Percentiles rank a stretch among this genome's conserved stretches.
phyloP scores from a whole-genome alignment of 2,888 invertebrate genomes.

The Lobophora halterata region DNA sequence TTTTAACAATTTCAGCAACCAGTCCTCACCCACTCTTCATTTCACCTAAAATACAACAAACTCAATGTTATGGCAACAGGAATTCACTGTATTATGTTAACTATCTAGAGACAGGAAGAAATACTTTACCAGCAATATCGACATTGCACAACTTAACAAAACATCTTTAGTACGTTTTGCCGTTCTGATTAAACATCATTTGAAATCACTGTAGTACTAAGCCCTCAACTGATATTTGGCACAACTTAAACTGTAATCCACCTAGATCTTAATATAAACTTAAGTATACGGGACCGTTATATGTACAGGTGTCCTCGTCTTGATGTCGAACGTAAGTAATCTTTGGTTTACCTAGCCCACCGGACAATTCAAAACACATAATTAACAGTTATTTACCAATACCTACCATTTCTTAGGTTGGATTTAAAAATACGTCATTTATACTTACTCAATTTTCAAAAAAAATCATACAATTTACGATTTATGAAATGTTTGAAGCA shows the following conservation, averaged over 20 bases:
- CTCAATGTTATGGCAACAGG: slow-evolving; percentile 73
- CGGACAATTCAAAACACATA: slow-evolving; percentile 64
- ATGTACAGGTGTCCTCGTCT: slow-evolving; percentile 68
- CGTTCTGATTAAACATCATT: slow-evolving; percentile 51
- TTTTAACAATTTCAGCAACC: slow-evolving; percentile 62
- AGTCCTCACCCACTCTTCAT: slow-evolving; percentile 26
- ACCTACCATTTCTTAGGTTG: no score
- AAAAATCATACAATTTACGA: no score
- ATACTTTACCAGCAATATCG: slow-evolving; percentile 59
- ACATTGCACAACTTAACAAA: slow-evolving; percentile 62
- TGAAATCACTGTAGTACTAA: no score
- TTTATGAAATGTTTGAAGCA: no score
- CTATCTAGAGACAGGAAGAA: slow-evolving; percentile 50
- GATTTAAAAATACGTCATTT: no score
- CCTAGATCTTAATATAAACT: no score
- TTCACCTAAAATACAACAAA: slow-evolving; percentile 56
- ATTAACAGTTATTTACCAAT: slow-evolving; percentile 1
- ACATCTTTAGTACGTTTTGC: slow-evolving; percentile 54
- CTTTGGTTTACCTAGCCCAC: slow-evolving; percentile 80
- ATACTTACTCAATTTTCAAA: no score
- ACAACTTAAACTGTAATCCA: slow-evolving; percentile 61
- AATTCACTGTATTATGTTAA: slow-evolving; percentile 64
- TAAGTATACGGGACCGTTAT: slow-evolving; percentile 59
- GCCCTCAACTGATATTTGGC: slow-evolving; percentile 67
- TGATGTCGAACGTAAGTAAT: slow-evolving; percentile 56